A percentile compares a stretch with the other conserved stretches of the same genome.
Evolutionary conservation across 2,888 invertebrate species (phyloP).

Genomic region (Ditula angustiorana): DNA sequence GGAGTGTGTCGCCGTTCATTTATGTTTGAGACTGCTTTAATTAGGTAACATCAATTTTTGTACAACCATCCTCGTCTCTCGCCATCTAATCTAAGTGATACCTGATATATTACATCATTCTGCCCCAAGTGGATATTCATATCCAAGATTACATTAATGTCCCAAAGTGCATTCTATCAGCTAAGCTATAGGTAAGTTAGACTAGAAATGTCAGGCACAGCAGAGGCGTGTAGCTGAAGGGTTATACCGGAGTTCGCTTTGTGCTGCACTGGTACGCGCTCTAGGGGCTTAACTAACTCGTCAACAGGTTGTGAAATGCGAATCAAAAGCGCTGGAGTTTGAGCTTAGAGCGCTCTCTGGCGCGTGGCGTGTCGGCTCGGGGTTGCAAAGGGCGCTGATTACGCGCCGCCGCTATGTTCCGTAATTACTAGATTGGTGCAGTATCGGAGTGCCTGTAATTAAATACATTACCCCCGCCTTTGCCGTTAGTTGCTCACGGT

Average conservation of each 20-base stretch:
- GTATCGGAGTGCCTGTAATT: conserved; percentile 77
- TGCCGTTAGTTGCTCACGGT: conserved; percentile 49
- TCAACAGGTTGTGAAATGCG: conserved; percentile 82
- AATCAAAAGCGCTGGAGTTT: conserved; percentile 72
- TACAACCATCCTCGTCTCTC: background rate
- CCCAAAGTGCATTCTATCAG: background rate
- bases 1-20: background rate
- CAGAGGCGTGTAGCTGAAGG: conserved; percentile 43
- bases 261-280: conserved; percentile 63
- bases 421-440: conserved; percentile 81
- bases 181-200: conserved; percentile 4
- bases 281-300: conserved; percentile 73
- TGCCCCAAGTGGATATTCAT: too few species aligned
- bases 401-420: conserved; percentile 70
- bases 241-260: conserved; percentile 61
- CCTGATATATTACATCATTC: background rate
- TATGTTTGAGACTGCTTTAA: background rate
- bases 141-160: background rate
- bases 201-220: conserved; percentile 27
- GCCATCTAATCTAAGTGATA: background rate
- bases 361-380: conserved; percentile 73
- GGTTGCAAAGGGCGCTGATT: conserved; percentile 79
- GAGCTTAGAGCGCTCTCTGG: conserved; percentile 67
- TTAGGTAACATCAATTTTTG: background rate
- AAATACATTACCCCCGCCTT: conserved; percentile 75